Conservation (phyloP, 1,140 invertebrate species). For the Scaptomyza montana region DNA sequence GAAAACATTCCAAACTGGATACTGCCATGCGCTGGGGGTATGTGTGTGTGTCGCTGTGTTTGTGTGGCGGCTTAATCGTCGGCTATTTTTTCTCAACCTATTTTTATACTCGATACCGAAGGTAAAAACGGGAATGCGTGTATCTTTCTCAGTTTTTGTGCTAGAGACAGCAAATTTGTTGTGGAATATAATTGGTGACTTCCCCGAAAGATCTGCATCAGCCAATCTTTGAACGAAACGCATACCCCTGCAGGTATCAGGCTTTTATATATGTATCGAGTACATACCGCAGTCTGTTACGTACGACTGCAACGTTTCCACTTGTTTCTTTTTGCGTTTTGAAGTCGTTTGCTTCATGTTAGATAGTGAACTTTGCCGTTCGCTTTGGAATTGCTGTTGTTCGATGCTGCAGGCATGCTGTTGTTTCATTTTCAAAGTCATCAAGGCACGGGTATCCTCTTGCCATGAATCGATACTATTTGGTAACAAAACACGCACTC, state of each 20-base stretch:
- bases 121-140: too few relatives aligned
- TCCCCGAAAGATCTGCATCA: too few relatives aligned
- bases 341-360: constrained; percentile 12
- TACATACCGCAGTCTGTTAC: too few relatives aligned
- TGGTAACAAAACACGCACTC: neutral
- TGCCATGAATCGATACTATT: constrained; percentile 3
- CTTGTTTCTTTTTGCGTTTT: constrained; percentile 2
- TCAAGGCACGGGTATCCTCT: constrained; percentile 7
- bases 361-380: constrained; percentile 9
- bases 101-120: too few relatives aligned
- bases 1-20: constrained; percentile 22
- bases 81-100: constrained; percentile 32
- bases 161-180: too few relatives aligned
- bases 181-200: too few relatives aligned
- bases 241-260: too few relatives aligned
- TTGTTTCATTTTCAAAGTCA: constrained; percentile 51
- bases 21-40: neutral
- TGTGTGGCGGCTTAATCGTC: constrained; percentile 31
- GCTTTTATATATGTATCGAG: too few relatives aligned
- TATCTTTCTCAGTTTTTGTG: too few relatives aligned
- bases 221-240: too few relatives aligned
- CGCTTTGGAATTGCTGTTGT: neutral
- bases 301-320: too few relatives aligned
- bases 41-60: constrained; percentile 10
- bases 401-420: neutral